These are phyloP conservation scores for Scaptomyza hsui DNA, from an alignment of 1,140 invertebrate species.

Conservation along the genomic window DNA sequence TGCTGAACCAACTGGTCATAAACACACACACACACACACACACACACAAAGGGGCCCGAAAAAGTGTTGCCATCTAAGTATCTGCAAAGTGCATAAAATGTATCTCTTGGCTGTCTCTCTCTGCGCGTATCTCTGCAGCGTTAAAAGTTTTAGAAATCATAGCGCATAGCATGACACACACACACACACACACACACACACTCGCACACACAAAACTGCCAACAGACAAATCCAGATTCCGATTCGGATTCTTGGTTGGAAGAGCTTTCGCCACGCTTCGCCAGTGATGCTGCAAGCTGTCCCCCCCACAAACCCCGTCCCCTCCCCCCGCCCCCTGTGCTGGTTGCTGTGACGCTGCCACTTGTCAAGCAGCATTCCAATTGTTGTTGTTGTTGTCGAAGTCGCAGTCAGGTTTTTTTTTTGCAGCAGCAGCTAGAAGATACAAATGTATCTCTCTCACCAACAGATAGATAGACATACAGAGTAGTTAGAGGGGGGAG, in stretches of 20 bases:
- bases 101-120: slow-evolving; percentile 19
- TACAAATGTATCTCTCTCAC: slow-evolving; percentile 30
- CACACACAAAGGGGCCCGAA: slow-evolving; percentile 36
- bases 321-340: background rate
- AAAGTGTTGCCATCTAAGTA: slow-evolving; percentile 13
- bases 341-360: slow-evolving; percentile 46
- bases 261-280: slow-evolving; percentile 59
- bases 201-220: slow-evolving; percentile 13
- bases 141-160: slow-evolving; percentile 47
- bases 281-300: slow-evolving; percentile 36
- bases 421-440: slow-evolving; percentile 21
- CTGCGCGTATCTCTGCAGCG: slow-evolving; percentile 14
- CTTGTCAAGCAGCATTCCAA: slow-evolving; percentile 75
- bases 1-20: slow-evolving; percentile 39
- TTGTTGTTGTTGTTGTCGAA: slow-evolving; percentile 40
- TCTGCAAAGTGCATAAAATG: slow-evolving; percentile 48
- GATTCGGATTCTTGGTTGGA: slow-evolving; percentile 22
- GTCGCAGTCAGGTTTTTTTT: slow-evolving; percentile 58
- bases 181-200: slow-evolving; percentile 1
- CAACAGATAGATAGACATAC: background rate
- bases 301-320: slow-evolving; percentile 4
- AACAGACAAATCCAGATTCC: slow-evolving; percentile 57
- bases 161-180: slow-evolving; percentile 24
- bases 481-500: background rate
- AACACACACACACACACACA: slow-evolving; percentile 45